Percentiles rank a stretch among this genome's conserved stretches.
Conservation (phyloP, 2,888 invertebrate genomes). For the Polyploca ridens region DNA sequence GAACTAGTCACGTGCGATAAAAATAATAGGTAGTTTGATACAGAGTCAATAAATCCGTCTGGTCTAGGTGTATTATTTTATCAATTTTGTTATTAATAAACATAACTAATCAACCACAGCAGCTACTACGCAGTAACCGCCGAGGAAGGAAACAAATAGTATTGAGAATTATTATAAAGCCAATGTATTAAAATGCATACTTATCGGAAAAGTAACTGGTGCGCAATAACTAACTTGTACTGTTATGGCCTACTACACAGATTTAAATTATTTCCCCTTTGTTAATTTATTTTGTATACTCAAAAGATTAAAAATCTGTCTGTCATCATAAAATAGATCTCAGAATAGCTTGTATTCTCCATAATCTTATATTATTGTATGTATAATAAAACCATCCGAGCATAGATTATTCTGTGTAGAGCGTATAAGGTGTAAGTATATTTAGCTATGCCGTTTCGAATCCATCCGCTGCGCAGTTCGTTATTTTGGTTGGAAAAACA, state of each 20-base stretch:
- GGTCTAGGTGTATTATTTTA: constrained; percentile 39
- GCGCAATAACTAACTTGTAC: neutral
- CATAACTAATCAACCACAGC: constrained; percentile 43
- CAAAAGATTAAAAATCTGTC: neutral
- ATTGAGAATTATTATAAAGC: constrained; percentile 29
- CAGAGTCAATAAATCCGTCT: constrained; percentile 29
- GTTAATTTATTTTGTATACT: neutral
- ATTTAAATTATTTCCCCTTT: neutral
- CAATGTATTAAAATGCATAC: constrained; percentile 20
- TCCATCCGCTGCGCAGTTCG: constrained; percentile 65
- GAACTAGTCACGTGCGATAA: constrained; percentile 26
- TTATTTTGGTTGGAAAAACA: constrained; percentile 63
- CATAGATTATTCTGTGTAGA: constrained; percentile 23
- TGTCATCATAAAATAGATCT: neutral
- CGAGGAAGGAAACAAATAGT: constrained; percentile 38
- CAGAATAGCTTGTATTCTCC: neutral
- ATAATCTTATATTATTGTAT: neutral
- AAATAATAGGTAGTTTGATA: constrained; percentile 11
- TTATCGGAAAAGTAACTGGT: neutral
- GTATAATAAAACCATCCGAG: constrained; percentile 5
- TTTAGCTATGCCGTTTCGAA: constrained; percentile 43
- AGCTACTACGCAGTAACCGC: constrained; percentile 48
- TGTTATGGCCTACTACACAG: neutral
- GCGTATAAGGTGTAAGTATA: constrained; percentile 34
- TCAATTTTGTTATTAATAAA: constrained; percentile 49